These are phyloP conservation scores for Podarcis lilfordi DNA, from an alignment of 2,797 vertebrate species.

Conservation along the genomic window DNA sequence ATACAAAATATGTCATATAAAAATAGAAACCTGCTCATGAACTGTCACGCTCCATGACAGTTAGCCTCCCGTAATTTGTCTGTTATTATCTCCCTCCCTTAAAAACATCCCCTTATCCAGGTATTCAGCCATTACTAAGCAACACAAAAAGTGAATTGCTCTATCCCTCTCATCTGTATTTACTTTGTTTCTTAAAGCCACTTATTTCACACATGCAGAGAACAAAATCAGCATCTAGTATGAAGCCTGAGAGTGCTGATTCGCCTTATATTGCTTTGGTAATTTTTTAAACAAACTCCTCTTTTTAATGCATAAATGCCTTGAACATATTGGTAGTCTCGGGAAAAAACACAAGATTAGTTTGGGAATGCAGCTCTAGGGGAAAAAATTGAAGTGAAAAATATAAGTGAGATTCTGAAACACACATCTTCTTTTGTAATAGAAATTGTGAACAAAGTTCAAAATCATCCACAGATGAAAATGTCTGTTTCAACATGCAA, in stretches of 20 bases:
- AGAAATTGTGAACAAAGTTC: slow-evolving; percentile 40
- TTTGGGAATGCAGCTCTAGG: slow-evolving; percentile 59
- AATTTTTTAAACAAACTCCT: fast-evolving
- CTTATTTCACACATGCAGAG: slow-evolving; percentile 40
- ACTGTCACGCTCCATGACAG: slow-evolving; percentile 26
- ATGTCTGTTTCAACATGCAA: neutral
- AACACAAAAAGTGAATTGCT: slow-evolving; percentile 62
- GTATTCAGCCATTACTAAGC: slow-evolving; percentile 53
- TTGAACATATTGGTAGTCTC: slow-evolving; percentile 23
- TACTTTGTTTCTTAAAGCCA: slow-evolving; percentile 54
- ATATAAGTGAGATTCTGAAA: slow-evolving; percentile 61
- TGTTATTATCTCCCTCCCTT: neutral
- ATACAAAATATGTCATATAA: neutral
- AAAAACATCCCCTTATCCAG: slow-evolving; percentile 38
- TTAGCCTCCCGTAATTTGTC: slow-evolving; percentile 41
- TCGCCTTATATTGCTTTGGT: neutral
- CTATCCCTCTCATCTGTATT: slow-evolving; percentile 56
- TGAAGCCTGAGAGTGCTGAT: neutral
- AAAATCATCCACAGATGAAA: neutral
- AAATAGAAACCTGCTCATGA: slow-evolving; percentile 21
- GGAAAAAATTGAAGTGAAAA: slow-evolving; percentile 45
- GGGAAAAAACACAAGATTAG: slow-evolving; percentile 52
- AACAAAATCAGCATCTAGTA: slow-evolving; percentile 18
- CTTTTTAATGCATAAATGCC: neutral
- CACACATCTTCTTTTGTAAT: slow-evolving; percentile 35